These are phyloP conservation scores for Borostomias antarcticus DNA, from an alignment of 2,797 vertebrate genomes.

Conservation along the genomic window DNA sequence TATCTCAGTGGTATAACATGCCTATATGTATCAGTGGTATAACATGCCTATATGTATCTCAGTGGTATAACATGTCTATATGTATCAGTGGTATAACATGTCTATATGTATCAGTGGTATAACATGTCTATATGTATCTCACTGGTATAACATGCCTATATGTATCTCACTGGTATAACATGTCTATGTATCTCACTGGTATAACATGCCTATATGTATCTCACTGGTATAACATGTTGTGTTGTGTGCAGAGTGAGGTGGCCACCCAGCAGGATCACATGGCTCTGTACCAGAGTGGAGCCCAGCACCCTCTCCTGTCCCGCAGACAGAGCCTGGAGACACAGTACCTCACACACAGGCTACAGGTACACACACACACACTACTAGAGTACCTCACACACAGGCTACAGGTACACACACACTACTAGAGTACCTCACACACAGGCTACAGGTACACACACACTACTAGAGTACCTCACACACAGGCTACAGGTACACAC, in stretches of 20 bases:
- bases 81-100: not conserved
- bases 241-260: slow-evolving; percentile 78
- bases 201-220: not conserved
- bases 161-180: no score
- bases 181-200: not conserved
- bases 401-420: slow-evolving; percentile 11
- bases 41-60: no score
- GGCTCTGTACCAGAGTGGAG: slow-evolving; percentile 77
- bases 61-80: no score
- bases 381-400: slow-evolving; percentile 5
- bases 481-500: slow-evolving; percentile 13
- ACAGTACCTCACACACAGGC: slow-evolving; percentile 87
- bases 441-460: slow-evolving; percentile 17
- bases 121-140: no score
- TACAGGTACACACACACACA: slow-evolving; percentile 12
- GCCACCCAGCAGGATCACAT: slow-evolving; percentile 82
- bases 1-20: no score
- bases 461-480: not conserved
- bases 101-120: not conserved
- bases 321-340: slow-evolving; percentile 91
- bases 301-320: slow-evolving; percentile 82
- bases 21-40: no score
- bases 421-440: slow-evolving; percentile 3
- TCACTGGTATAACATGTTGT: slow-evolving; percentile 11
- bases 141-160: no score